Base-by-base conservation (phyloP, 2,797 vertebrate species). In the Amphiprion clarkii region DNA sequence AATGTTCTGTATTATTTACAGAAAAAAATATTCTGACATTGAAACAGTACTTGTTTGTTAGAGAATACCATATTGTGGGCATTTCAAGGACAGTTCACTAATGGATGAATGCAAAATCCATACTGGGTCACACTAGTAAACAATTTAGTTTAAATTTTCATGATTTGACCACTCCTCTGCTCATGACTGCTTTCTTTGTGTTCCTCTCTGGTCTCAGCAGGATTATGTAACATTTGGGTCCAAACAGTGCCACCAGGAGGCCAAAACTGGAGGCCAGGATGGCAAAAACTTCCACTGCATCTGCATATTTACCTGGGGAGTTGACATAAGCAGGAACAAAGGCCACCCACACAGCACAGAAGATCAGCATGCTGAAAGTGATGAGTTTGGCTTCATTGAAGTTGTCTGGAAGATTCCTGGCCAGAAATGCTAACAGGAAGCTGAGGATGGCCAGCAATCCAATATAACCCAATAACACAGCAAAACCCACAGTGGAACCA, bases 281-380 rank as follows among this genome's bases (percentile, higher is more conserved):
- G 19, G 92, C 93, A 86, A 94, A 94, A 29, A 93, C 91, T 67
- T 94, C 94, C 31, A 94, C 93, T 44, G 89, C 92, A 25, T 91
- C 92, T 62, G 92, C 90, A 65, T 90, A 89, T 77, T 93, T 94
- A 1, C 92, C 92, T n/a, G 91, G 91, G 23, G 92, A 94, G 80
- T 75, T 95, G 33, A 94, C 48, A 61, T 93, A 93, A 3, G 90
- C 90, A 25, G 31, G 14, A 44, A 44, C 42, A 44, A 44, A 44
- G 42, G 42, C 6, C 4, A 5, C 27, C 27, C 27, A 27, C 27
- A 27, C 27, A 27, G 27, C 27, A 27, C 27, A 27, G 27, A 27
- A 27, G 27, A 27, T 27, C 27, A 27, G 27, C 27, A 27, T 27
- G 27, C 27, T 27, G 27, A 27, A 27, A 27, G 27, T 27, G 27